phyloP scores from a whole-genome alignment of 92 coral and sea anemone species.

The Meandrina meandrites region DNA sequence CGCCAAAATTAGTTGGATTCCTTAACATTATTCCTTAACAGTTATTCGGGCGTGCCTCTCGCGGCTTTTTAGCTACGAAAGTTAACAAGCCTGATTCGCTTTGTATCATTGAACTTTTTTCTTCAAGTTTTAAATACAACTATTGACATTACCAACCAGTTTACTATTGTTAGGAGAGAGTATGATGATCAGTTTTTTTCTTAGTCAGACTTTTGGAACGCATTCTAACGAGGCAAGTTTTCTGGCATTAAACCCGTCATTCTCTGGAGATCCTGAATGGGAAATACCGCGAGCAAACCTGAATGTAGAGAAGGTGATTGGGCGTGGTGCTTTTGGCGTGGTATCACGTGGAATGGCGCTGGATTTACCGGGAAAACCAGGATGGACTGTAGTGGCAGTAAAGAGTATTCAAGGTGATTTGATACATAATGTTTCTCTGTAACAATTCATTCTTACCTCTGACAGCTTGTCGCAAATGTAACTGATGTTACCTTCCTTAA shows the following conservation, averaged over 20 bases:
- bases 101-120: too few species aligned
- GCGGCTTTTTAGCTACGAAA: too few species aligned
- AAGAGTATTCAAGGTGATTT: conserved; percentile 57
- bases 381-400: conserved; percentile 69
- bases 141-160: too few species aligned
- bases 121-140: too few species aligned
- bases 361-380: conserved; percentile 46
- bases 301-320: conserved; percentile 64
- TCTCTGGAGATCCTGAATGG: conserved; percentile 55
- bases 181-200: background rate
- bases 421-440: background rate
- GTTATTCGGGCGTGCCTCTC: too few species aligned
- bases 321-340: conserved; percentile 73
- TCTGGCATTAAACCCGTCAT: background rate
- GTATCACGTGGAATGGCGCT: conserved; percentile 60
- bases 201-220: background rate
- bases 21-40: too few species aligned
- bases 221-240: background rate
- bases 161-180: too few species aligned
- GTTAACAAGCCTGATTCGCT: too few species aligned
- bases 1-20: too few species aligned
- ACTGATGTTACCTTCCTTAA: background rate
- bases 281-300: conserved; percentile 54
- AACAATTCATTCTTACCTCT: too few species aligned
- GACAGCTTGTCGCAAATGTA: too few species aligned